These are phyloP conservation scores for Paratilapia polleni DNA, from an alignment of 2,113 vertebrate species.

Conservation along the genomic window DNA sequence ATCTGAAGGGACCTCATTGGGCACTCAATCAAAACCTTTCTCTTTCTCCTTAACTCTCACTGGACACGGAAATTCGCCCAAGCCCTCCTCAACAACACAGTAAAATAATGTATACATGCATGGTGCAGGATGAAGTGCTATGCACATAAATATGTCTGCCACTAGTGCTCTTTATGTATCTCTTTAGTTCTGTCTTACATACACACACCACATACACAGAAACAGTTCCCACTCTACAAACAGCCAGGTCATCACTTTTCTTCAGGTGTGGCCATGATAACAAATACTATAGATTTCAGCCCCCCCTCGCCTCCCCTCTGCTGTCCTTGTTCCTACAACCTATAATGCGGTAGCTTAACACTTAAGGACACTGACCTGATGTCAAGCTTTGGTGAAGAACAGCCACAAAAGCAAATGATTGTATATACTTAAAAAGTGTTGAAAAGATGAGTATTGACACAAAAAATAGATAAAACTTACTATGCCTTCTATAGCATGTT, in stretches of 20 bases:
- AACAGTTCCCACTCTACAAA: constrained; percentile 22
- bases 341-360: constrained; percentile 35
- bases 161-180: constrained; percentile 17
- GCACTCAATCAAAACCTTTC: constrained; percentile 76
- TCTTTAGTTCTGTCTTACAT: constrained; percentile 3
- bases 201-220: not conserved
- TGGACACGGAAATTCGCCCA: constrained; percentile 41
- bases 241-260: constrained; percentile 55
- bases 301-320: not conserved
- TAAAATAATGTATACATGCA: constrained; percentile 44
- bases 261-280: constrained; percentile 47
- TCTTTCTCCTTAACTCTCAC: constrained; percentile 54
- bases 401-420: not conserved
- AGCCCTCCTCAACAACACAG: constrained; percentile 8
- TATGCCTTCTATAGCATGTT: not conserved
- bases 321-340: constrained; percentile 24
- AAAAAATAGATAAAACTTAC: not conserved
- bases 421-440: not conserved
- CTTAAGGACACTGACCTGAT: constrained; percentile 20
- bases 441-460: not conserved
- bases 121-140: not conserved
- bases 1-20: constrained; percentile 76
- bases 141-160: constrained; percentile 33
- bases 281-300: constrained; percentile 39
- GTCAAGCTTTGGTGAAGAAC: not conserved